Percentiles rank a stretch among this genome's conserved stretches.
Conservation (phyloP, 2,888 invertebrate species). For the Lasioglossum oenotherae region DNA sequence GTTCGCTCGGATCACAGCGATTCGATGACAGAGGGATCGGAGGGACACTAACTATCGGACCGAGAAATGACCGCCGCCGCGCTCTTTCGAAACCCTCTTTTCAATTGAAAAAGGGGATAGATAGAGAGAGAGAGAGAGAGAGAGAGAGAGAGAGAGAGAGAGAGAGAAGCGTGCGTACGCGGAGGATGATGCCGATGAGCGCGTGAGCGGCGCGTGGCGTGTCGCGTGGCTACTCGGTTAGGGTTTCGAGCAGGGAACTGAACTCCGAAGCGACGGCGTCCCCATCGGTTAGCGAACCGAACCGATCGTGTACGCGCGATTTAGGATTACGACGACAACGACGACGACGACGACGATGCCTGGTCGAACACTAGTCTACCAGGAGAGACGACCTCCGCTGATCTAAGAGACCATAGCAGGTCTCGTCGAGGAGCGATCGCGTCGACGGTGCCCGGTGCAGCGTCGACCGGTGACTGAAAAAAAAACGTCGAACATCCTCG, state of each 20-base stretch:
- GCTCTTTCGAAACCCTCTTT: not conserved
- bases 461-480: constrained; percentile 82
- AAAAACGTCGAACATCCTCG: constrained; percentile 79
- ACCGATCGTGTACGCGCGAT: constrained; percentile 30
- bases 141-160: not conserved
- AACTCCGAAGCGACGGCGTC: not conserved
- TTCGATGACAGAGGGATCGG: not conserved
- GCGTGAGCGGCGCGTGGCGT: constrained; percentile 60
- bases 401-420: not conserved
- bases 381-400: constrained; percentile 16
- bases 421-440: constrained; percentile 21
- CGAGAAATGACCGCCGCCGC: not conserved
- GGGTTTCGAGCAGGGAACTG: not conserved
- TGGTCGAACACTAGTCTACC: constrained; percentile 14
- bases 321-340: not conserved
- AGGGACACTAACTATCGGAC: not conserved
- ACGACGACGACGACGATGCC: constrained; percentile 1
- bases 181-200: not conserved
- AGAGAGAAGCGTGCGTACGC: not conserved
- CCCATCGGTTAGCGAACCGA: not conserved
- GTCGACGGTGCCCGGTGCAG: constrained; percentile 77
- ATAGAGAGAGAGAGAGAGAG: too few relatives aligned
- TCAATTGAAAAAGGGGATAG: not conserved
- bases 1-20: not conserved
- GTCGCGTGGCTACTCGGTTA: constrained; percentile 48